phyloP scores from a whole-genome alignment of 2,113 vertebrate genomes.

The Emydocephalus ijimae region DNA sequence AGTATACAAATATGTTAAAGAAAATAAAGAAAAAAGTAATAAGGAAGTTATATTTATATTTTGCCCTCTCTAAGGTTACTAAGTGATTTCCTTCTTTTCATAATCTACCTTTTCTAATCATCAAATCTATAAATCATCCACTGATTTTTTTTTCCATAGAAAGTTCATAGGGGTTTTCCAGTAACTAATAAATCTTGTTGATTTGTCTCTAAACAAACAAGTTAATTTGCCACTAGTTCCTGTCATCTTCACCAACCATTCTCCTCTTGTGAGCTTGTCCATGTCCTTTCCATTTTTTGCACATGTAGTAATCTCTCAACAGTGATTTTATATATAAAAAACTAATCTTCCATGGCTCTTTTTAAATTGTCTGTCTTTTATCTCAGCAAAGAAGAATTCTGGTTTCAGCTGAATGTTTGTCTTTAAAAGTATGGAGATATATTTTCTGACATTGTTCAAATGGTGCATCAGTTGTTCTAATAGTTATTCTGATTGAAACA shows the following conservation, averaged over 20 bases:
- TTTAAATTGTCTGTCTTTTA: too few species aligned
- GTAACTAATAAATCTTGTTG: background rate
- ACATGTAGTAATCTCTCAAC: too few species aligned
- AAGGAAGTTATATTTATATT: background rate
- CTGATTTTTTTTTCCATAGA: background rate
- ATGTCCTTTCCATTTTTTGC: too few species aligned
- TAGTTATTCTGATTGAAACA: background rate
- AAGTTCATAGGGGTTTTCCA: background rate
- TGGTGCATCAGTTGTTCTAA: background rate
- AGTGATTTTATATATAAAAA: too few species aligned
- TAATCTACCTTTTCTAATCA: background rate
- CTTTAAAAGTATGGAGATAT: background rate
- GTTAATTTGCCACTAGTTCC: background rate
- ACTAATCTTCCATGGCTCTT: too few species aligned
- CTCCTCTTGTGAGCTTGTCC: too few species aligned
- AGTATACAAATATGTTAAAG: background rate
- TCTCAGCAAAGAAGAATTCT: too few species aligned
- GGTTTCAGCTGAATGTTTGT: too few species aligned
- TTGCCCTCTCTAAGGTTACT: background rate
- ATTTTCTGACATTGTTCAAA: background rate
- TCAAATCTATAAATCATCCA: background rate
- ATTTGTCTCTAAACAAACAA: background rate
- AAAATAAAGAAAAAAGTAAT: background rate
- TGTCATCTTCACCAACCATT: background rate
- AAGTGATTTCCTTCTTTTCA: background rate